phyloP scores from a whole-genome alignment of 2,888 invertebrate species.

The Thelaira solivaga region DNA sequence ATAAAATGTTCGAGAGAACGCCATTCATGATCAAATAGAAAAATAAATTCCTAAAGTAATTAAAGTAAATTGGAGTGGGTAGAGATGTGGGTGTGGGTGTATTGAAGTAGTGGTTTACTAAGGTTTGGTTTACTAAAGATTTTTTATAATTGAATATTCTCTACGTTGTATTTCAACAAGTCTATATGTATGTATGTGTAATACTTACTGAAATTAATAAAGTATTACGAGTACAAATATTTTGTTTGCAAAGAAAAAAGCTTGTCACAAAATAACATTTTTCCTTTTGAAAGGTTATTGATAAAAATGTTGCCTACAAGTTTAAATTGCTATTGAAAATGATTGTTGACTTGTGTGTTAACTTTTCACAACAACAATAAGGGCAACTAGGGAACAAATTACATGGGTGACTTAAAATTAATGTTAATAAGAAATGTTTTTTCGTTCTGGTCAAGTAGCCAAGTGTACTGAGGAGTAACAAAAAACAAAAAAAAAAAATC shows the following conservation, averaged over 20 bases:
- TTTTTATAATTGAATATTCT: no score
- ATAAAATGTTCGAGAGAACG: no score
- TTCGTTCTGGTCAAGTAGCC: not conserved
- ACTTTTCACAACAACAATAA: not conserved
- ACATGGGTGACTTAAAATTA: slow-evolving; percentile 1
- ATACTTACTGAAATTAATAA: not conserved
- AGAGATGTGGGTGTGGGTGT: no score
- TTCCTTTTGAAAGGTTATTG: not conserved
- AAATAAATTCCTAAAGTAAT: no score
- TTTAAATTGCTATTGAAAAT: slow-evolving; percentile 51
- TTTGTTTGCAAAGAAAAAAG: not conserved
- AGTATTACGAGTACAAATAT: not conserved
- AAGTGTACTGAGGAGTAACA: slow-evolving; percentile 9
- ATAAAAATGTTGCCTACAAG: slow-evolving; percentile 21
- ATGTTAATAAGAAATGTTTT: no score
- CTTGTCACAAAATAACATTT: not conserved
- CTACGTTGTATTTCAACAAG: not conserved
- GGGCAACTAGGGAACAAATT: no score
- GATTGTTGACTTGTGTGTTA: slow-evolving; percentile 24
- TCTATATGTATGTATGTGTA: not conserved
- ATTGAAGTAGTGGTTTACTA: no score
- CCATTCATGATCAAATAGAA: no score
- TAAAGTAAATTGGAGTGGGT: no score
- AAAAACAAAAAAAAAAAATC: no score
- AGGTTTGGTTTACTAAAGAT: no score